These are phyloP conservation scores for Bombus sibiricus DNA, from an alignment of 1,140 invertebrate genomes.

Conservation along the genomic window DNA sequence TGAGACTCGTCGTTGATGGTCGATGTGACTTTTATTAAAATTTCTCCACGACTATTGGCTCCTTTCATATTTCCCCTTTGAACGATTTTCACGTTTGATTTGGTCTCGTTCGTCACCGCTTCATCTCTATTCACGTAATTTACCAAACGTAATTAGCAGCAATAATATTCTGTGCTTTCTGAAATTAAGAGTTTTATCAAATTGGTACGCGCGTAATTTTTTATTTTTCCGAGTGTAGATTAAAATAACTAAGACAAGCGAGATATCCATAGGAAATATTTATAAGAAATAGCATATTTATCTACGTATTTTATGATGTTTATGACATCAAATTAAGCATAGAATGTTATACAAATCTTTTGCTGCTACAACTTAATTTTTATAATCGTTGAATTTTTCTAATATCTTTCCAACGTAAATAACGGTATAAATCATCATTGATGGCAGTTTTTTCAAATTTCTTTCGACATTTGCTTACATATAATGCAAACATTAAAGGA, in stretches of 20 bases:
- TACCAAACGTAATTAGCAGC: neutral
- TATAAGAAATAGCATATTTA: neutral
- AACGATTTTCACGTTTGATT: neutral
- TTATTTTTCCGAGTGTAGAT: neutral
- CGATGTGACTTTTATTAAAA: slow-evolving; percentile 70
- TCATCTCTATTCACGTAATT: neutral
- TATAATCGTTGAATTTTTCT: neutral
- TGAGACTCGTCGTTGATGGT: slow-evolving; percentile 40
- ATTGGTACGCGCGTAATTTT: neutral
- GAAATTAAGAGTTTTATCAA: neutral
- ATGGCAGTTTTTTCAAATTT: too few species aligned
- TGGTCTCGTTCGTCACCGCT: neutral
- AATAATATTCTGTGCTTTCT: neutral
- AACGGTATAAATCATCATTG: neutral
- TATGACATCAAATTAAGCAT: too few species aligned
- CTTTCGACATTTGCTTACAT: neutral
- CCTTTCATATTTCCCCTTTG: neutral
- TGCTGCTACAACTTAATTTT: neutral
- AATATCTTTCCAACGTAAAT: neutral
- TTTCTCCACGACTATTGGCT: slow-evolving; percentile 40
- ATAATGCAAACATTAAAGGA: neutral
- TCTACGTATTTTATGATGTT: too few species aligned
- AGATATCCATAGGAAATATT: neutral
- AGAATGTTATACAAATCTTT: neutral
- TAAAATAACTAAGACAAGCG: neutral